Evolutionary conservation across 2,888 invertebrate species (phyloP), one percentile per base, ranked within the genome.

Genomic region (Conchocele bisecta): DNA sequence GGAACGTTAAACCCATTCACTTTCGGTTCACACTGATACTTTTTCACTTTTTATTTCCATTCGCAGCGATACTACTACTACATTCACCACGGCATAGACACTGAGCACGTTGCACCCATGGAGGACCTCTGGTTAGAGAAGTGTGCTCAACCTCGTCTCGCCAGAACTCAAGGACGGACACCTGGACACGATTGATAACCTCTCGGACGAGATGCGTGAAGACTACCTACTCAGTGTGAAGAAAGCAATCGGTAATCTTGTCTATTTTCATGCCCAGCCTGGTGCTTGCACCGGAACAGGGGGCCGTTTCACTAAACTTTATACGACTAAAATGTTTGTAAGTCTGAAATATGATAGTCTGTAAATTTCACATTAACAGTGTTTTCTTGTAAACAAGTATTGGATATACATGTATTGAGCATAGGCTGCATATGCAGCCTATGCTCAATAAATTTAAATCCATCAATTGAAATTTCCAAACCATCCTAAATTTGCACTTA

Each of bases 171-270:
- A 89, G 85, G 84, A 71, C 31, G 89, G 87, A 17, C 88, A 89
- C 68, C 79, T 82, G 22, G 89, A 87, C 37, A 88, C 89, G 5
- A 89, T 91, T 46, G 90, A 90, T 51, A 89, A 93, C 33, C 93
- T 95, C 58, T 93, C 96, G 0, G 93, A 94, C 65, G 97, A 97
- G 89, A 95, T 96, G 90, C 94, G 95, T 81, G 94, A 96, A 73
- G 96, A 97, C 85, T 98, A 96, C 88, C 93, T 95, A 89, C 93
- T 95, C 90, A 95, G 95, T 73, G 95, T 97, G 88, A 98, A 97
- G 89, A 97, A 97, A 89, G 95, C 97, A 0, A 95, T 91, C 39
- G 91, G 91, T 90, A 75, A 78, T 82, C 57, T 7, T 15, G 20
- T 33, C 11, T 33, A 37, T 11, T 39, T 24, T 56, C 56, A 44